Evolutionary conservation across 1,140 invertebrate species (phyloP), one percentile per base, ranked within the genome.

Genomic region (Prorops nasuta): DNA sequence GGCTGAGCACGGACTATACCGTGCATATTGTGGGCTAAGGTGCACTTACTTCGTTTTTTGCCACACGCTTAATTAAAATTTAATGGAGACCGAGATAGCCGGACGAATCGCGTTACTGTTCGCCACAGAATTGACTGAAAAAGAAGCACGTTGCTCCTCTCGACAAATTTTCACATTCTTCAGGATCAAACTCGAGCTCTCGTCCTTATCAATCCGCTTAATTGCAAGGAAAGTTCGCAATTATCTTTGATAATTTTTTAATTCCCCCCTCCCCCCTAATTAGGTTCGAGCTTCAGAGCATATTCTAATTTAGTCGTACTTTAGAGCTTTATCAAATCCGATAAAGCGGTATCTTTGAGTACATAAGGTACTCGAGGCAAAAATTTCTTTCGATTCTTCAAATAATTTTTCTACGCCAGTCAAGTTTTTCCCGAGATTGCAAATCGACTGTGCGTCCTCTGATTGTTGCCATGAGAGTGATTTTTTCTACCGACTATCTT

Each of bases 401-500:
- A 10, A 10, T 6, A 28, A 28, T 4, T 28, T 28, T 28, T 28
- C 4, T 10, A 28, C 4, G 24, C 24, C 24, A n/a, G 24, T 28
- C 24, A 10, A 28, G 24, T 28, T 72, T 71, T 63, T 68, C 63
- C 56, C 58, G 63, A 63, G 55, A 69, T 67, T 62, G 63, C 58
- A 72, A 67, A 71, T 66, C 62, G 43, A 45, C 56, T 21, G 49
- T 37, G 41, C 50, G 51, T 67, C 58, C 64, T 66, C 57, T 71
- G 70, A 72, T 74, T 74, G 71, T 75, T 74, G 72, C 68, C 66
- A 74, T 70, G 70, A 73, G 71, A 72, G 67, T 66, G 54, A 58
- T 43, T 60, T 60, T 67, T 72, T 69, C 64, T 64, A 64, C 34
- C 48, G 28, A 47, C 58, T 74, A 74, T 74, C 71, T 74, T 74